These are phyloP conservation scores for Myopa tessellatipennis DNA, from an alignment of 2,888 invertebrate genomes.

Conservation along the genomic window DNA sequence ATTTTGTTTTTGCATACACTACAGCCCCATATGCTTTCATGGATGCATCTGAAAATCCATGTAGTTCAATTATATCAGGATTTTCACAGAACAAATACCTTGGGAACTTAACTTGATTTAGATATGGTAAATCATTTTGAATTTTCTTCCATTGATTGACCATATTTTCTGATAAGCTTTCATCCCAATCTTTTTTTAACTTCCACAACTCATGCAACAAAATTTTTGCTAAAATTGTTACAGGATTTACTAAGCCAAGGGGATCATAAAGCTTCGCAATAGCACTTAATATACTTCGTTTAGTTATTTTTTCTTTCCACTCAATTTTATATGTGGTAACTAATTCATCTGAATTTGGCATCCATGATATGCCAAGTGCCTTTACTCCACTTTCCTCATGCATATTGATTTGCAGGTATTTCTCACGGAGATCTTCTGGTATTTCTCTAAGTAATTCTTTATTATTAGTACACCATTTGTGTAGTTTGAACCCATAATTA, in stretches of 20 bases:
- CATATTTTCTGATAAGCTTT: too few relatives aligned
- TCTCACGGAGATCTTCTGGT: neutral
- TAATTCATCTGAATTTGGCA: conserved; percentile 21
- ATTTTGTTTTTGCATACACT: neutral
- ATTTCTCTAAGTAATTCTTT: neutral
- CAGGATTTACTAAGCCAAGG: conserved; percentile 34
- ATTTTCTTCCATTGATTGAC: too few relatives aligned
- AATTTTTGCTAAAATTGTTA: conserved; percentile 27
- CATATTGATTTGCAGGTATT: neutral
- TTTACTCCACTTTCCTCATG: conserved; percentile 19
- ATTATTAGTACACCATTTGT: conserved; percentile 29
- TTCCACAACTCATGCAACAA: neutral
- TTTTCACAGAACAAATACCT: neutral
- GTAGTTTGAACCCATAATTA: conserved; percentile 2
- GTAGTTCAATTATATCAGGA: neutral
- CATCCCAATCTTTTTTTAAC: too few relatives aligned
- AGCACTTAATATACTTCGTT: conserved; percentile 21
- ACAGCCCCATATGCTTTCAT: conserved; percentile 31
- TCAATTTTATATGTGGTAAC: conserved; percentile 16
- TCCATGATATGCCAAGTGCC: conserved; percentile 22
- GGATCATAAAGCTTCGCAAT: conserved; percentile 36
- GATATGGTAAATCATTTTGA: conserved; percentile 1
- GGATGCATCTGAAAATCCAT: conserved; percentile 34
- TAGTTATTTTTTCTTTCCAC: neutral
- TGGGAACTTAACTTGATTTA: conserved; percentile 18